Evolutionary conservation across 2,113 vertebrate genomes (phyloP).

Genomic region (Galbula dea): DNA sequence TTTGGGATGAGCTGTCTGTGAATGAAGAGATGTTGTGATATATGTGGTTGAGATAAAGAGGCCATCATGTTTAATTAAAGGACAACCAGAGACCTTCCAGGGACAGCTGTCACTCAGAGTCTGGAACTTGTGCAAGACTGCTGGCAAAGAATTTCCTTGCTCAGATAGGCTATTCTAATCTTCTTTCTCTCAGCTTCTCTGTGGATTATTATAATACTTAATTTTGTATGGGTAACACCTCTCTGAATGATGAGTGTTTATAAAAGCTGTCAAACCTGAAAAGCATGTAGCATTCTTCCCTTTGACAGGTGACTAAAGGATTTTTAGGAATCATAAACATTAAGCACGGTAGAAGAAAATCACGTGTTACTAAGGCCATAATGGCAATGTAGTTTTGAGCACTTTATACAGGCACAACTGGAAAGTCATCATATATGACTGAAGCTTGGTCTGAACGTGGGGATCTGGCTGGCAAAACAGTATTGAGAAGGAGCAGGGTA

Average conservation of each 20-base stretch:
- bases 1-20: not conserved
- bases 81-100: not conserved
- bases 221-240: not conserved
- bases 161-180: not conserved
- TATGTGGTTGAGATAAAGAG: not conserved
- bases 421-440: not conserved
- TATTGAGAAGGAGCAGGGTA: not conserved
- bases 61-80: not conserved
- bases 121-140: not conserved
- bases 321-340: slow-evolving; percentile 23
- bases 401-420: not conserved
- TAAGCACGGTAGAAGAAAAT: not conserved
- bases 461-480: not conserved
- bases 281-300: slow-evolving; percentile 19
- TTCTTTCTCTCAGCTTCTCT: not conserved
- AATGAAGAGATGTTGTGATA: not conserved
- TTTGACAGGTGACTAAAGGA: not conserved
- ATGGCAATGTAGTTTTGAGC: not conserved
- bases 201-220: slow-evolving; percentile 3
- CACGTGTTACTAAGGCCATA: not conserved
- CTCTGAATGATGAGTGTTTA: slow-evolving; percentile 1
- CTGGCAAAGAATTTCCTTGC: not conserved
- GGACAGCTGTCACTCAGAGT: not conserved
- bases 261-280: slow-evolving; percentile 31
- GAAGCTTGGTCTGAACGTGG: not conserved